phyloP scores from a whole-genome alignment of 2,113 vertebrate species.

The Glaucomys volans region DNA sequence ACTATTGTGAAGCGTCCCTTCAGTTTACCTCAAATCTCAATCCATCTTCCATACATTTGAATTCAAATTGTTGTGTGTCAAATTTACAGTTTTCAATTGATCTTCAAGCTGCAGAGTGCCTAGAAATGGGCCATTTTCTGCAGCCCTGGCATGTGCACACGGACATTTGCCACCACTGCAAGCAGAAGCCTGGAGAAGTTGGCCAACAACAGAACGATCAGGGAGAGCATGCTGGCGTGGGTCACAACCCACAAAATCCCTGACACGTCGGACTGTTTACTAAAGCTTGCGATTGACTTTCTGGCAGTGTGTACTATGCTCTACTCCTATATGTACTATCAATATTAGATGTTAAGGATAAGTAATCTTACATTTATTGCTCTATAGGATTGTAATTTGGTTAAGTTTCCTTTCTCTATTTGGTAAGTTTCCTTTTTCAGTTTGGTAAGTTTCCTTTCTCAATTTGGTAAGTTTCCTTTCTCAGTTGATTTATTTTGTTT shows the following conservation, averaged over 20 bases:
- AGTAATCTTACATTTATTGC: constrained; percentile 62
- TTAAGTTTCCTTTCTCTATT: constrained; percentile 32
- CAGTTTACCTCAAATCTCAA: constrained; percentile 75
- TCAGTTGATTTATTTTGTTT: constrained; percentile 39
- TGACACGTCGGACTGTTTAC: constrained; percentile 34
- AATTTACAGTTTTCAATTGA: constrained; percentile 44
- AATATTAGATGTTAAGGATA: constrained; percentile 73
- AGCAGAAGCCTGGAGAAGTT: constrained; percentile 39
- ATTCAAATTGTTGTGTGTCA: constrained; percentile 63
- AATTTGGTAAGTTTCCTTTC: constrained; percentile 65
- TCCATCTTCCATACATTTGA: constrained; percentile 70
- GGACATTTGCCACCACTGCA: constrained; percentile 71
- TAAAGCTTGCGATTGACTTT: constrained; percentile 61
- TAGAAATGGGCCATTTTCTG: constrained; percentile 42
- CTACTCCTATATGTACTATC: constrained; percentile 57
- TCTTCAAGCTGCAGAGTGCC: constrained; percentile 68
- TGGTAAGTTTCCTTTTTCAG: constrained; percentile 63
- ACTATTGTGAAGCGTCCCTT: constrained; percentile 72
- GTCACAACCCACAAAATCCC: neutral
- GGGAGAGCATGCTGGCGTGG: neutral
- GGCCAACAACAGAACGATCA: rapidly evolving
- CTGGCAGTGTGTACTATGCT: constrained; percentile 76
- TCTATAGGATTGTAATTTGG: constrained; percentile 52
- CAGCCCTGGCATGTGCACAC: constrained; percentile 59
- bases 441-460: neutral